Evolutionary conservation across 2,113 vertebrate genomes (phyloP).

Genomic region (Paedocypris sp.): DNA sequence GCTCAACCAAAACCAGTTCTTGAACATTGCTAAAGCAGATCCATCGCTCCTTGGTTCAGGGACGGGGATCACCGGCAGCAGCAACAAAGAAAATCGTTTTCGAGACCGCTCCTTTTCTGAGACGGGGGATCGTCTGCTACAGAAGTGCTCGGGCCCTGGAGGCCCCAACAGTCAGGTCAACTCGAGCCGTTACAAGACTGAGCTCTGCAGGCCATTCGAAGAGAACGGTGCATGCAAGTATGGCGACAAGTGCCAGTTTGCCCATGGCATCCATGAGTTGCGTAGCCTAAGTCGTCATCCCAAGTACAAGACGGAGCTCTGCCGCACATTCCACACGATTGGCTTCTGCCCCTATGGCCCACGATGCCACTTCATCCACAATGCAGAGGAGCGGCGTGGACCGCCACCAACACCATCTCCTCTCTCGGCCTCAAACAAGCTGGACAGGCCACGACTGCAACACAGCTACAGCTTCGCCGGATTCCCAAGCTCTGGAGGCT

Average conservation of each 20-base stretch:
- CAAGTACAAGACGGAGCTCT: constrained; percentile 98
- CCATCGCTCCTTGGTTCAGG: constrained; percentile 64
- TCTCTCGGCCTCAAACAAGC: constrained; percentile 61
- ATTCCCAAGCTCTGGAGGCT: constrained; percentile 76
- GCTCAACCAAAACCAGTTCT: constrained; percentile 90
- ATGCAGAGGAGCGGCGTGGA: constrained; percentile 86
- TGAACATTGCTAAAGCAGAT: constrained; percentile 76
- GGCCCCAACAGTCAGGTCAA: constrained; percentile 77
- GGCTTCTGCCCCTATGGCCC: constrained; percentile 95
- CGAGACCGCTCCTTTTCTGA: constrained; percentile 93
- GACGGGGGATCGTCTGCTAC: constrained; percentile 83
- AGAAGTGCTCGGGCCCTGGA: constrained; percentile 63
- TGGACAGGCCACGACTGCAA: constrained; percentile 88
- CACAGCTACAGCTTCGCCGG: constrained; percentile 98
- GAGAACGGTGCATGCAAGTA: constrained; percentile 97
- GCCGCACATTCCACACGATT: constrained; percentile 98
- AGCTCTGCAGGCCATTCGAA: constrained; percentile 94
- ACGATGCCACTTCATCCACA: constrained; percentile 98
- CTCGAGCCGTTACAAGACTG: constrained; percentile 97
- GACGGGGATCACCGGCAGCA: constrained; percentile 55
- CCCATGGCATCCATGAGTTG: constrained; percentile 92
- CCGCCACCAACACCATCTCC: constrained; percentile 65
- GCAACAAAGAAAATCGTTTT: constrained; percentile 85
- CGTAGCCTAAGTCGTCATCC: constrained; percentile 92
- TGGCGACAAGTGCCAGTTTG: constrained; percentile 97